Evolutionary conservation across 1,140 invertebrate genomes (phyloP), one percentile per base, ranked within the genome.

Genomic region (Hycleus cichorii): DNA sequence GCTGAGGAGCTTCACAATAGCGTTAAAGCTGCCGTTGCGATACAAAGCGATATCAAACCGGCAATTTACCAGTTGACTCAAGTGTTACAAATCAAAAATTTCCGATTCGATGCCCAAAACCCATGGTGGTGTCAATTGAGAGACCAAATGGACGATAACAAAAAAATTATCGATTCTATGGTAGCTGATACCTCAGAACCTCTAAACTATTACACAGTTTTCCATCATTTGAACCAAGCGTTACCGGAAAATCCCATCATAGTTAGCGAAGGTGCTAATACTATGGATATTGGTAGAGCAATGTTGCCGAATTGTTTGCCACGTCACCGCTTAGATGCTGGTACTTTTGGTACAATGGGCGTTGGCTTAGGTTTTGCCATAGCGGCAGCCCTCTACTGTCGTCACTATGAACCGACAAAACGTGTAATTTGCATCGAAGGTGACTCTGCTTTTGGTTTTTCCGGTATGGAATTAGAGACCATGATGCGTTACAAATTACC

Each of bases 391-490:
- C 76, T 97, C 55, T 95, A 87, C 75, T 94, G 91, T 69, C 83
- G 87, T 63, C 86, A 95, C 67, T 76, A 88, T 74, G 80, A 81
- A 10, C 89, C 91, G 0, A 76, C 77, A 1, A 95, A 95, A 71
- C 78, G 85, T 66, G 92, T 97, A 0, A 77, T 97, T 39, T 89
- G 86, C 64, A 84, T 96, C 0, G 89, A 96, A 77, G 94, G 95
- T 1, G 95, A 98, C 73, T 95, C 91, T 55, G 95, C 95, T 7
- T 97, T 98, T 78, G 95, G 95, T 3, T 98, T 98, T 76, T 95
- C 93, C 71, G 95, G 90, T 49, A 95, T 98, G 93, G 95, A 98
- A 80, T 81, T 97, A 25, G 95, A 98, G 79, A 98, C 95, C 0
- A 91, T 96, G 82, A 87, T 88, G 67, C 89, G 95, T 58, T 97